Evolutionary conservation across 1,140 invertebrate species (phyloP).

Genomic region (Microplitis demolitor): DNA sequence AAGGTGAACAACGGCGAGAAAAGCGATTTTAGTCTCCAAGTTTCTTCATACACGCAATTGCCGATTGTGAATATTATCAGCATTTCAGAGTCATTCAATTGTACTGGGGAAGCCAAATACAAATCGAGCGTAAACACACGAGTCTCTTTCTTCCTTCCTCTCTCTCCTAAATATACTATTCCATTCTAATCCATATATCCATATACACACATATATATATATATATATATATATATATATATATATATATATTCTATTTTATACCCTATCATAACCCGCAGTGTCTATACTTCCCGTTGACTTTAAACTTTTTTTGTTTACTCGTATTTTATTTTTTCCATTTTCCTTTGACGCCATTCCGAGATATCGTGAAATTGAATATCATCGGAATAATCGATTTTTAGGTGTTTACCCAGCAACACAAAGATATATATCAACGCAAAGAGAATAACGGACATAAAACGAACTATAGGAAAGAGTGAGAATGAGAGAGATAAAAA

Average conservation of each 20-base stretch:
- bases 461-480: neutral
- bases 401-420: conserved; percentile 7
- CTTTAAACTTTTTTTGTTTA: neutral
- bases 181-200: too few species aligned
- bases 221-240: too few species aligned
- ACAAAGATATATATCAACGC: conserved; percentile 4
- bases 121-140: conserved; percentile 11
- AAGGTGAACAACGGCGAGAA: neutral
- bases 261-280: neutral
- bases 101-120: too few species aligned
- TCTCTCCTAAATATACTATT: neutral
- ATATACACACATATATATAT: too few species aligned
- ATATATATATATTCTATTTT: neutral
- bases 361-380: conserved; percentile 19
- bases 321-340: neutral
- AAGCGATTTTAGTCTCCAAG: neutral
- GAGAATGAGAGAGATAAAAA: too few species aligned
- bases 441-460: neutral
- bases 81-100: neutral
- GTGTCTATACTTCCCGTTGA: neutral
- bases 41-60: neutral
- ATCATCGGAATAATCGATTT: conserved; percentile 17
- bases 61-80: conserved; percentile 9
- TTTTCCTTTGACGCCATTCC: conserved; percentile 4
- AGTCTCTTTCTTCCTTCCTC: neutral